phyloP scores from a whole-genome alignment of 2,113 vertebrate species.

The Podarcis raffonei region DNA sequence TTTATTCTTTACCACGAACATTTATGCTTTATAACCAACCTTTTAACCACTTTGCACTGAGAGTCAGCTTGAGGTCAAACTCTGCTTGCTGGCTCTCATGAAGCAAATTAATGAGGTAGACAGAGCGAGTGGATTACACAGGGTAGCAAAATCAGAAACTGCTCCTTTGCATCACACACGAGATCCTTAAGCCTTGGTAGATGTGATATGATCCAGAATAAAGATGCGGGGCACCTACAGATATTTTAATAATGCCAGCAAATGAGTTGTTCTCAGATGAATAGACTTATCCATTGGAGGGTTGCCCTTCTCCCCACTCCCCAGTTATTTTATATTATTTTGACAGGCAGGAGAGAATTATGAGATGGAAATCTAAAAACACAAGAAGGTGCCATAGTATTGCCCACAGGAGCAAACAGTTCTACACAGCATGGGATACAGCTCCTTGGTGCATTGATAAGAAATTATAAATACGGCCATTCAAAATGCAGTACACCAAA shows the following conservation, averaged over 20 bases:
- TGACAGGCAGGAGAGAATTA: neutral
- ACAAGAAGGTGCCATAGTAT: neutral
- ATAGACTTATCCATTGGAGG: neutral
- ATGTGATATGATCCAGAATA: neutral
- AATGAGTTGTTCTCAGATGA: neutral
- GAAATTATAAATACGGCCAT: no score
- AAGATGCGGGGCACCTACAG: neutral
- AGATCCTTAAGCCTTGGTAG: constrained; percentile 21
- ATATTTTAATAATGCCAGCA: neutral
- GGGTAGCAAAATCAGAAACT: neutral
- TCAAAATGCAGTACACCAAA: no score
- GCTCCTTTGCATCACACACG: neutral
- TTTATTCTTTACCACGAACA: neutral
- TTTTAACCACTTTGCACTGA: neutral
- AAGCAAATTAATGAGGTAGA: constrained; percentile 17
- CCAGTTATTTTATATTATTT: neutral
- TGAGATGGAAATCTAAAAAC: constrained; percentile 1
- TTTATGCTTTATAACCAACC: constrained; percentile 12
- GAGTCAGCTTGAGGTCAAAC: constrained; percentile 9
- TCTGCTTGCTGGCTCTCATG: neutral
- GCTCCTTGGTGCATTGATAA: no score
- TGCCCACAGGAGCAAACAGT: neutral
- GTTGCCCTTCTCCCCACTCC: neutral
- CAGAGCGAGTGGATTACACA: neutral
- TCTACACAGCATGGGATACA: no score